Conservation (phyloP, 2,888 invertebrate genomes). For the Ectemnius lituratus region DNA sequence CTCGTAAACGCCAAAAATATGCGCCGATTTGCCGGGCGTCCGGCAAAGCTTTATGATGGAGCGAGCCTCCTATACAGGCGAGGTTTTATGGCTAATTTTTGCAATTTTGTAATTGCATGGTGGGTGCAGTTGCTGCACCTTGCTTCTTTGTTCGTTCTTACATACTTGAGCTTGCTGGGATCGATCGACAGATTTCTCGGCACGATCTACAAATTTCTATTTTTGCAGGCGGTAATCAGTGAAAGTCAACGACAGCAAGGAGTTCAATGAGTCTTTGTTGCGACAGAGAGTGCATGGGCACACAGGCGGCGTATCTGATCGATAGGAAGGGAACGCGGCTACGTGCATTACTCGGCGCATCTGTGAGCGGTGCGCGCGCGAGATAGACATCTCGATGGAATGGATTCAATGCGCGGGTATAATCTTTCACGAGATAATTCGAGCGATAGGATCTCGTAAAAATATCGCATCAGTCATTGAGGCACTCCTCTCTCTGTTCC, state of each 20-base stretch:
- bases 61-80: slow-evolving; percentile 57
- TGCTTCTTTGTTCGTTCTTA: slow-evolving; percentile 16
- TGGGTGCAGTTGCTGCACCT: slow-evolving; percentile 44
- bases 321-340: background rate
- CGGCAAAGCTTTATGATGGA: slow-evolving; percentile 67
- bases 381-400: slow-evolving; percentile 3
- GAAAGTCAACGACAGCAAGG: background rate
- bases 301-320: slow-evolving; percentile 5
- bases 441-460: slow-evolving; percentile 3
- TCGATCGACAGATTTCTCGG: background rate
- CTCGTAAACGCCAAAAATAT: slow-evolving; percentile 77
- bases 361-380: background rate
- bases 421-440: slow-evolving; percentile 2
- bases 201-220: too few species aligned
- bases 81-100: slow-evolving; percentile 74
- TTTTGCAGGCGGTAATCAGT: too few species aligned
- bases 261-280: background rate
- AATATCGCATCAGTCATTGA: slow-evolving; percentile 2
- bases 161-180: background rate
- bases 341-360: background rate
- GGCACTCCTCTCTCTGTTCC: background rate
- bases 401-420: slow-evolving; percentile 7
- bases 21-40: slow-evolving; percentile 71
- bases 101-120: slow-evolving; percentile 73
- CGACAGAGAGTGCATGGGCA: background rate